A percentile compares a stretch with the other conserved stretches of the same genome.
Evolutionary conservation across 2,797 vertebrate species (phyloP).

Genomic region (Acrocephalus scirpaceus): DNA sequence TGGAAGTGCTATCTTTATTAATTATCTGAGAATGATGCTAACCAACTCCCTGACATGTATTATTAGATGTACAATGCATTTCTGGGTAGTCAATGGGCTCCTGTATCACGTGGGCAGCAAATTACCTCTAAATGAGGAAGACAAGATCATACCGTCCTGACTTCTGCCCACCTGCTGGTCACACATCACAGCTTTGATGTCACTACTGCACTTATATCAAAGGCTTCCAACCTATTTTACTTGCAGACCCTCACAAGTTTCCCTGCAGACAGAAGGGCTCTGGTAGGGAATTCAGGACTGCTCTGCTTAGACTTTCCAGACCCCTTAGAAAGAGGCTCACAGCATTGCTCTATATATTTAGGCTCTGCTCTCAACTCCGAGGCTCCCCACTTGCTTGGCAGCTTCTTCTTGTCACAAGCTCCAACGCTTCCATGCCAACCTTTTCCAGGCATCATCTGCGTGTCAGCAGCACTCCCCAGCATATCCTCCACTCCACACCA

Average conservation of each 20-base stretch:
- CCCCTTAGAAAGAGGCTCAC: background rate
- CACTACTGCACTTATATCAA: background rate
- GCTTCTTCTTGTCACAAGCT: slow-evolving; percentile 21
- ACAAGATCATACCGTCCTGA: background rate
- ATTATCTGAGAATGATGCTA: background rate
- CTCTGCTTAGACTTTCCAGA: background rate
- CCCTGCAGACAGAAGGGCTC: background rate
- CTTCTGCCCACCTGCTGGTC: background rate
- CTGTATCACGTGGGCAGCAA: accelerated
- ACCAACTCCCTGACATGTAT: background rate
- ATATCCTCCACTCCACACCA: background rate
- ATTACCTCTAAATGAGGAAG: background rate
- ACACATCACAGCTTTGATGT: background rate
- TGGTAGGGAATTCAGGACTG: background rate
- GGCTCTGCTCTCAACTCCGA: background rate
- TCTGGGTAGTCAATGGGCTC: background rate
- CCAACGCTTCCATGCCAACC: background rate
- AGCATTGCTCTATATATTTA: background rate
- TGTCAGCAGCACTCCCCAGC: background rate
- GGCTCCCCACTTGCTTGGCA: slow-evolving; percentile 5
- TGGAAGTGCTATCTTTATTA: background rate
- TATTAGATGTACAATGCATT: background rate
- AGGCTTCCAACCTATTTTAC: background rate
- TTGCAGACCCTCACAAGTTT: background rate
- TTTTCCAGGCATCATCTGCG: slow-evolving; percentile 28